phyloP scores from a whole-genome alignment of 1,140 invertebrate species.

The Drosophila pseudoananassae region DNA sequence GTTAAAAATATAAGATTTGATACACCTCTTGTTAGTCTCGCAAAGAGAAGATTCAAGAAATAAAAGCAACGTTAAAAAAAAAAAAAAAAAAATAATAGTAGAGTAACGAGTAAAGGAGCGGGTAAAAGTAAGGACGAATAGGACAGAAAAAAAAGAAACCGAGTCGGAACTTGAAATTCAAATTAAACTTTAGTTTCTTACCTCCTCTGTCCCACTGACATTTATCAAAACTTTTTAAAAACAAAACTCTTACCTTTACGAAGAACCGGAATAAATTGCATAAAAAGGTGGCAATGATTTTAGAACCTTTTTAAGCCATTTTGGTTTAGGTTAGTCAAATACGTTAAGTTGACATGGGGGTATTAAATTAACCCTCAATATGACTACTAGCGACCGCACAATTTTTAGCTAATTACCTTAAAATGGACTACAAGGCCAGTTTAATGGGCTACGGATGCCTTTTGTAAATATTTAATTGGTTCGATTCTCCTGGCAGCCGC shows the following conservation, averaged over 20 bases:
- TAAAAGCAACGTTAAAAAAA: too few species aligned
- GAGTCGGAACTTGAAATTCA: slow-evolving; percentile 70
- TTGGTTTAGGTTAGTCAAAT: too few species aligned
- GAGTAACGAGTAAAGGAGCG: slow-evolving; percentile 28
- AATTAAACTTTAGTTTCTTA: slow-evolving; percentile 76
- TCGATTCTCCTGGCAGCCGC: slow-evolving; percentile 60
- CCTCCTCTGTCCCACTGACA: slow-evolving; percentile 27
- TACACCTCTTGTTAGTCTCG: too few species aligned
- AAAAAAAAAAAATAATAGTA: too few species aligned
- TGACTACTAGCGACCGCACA: slow-evolving; percentile 6
- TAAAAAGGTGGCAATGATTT: too few species aligned
- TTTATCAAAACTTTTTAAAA: slow-evolving; percentile 60
- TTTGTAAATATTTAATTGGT: slow-evolving; percentile 79
- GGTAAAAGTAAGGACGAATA: background rate
- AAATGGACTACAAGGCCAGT: slow-evolving; percentile 26
- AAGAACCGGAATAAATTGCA: background rate
- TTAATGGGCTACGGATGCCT: slow-evolving; percentile 29
- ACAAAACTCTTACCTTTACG: slow-evolving; percentile 17
- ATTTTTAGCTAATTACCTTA: slow-evolving; percentile 51
- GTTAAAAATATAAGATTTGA: too few species aligned
- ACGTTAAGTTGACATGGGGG: background rate
- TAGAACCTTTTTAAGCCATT: too few species aligned
- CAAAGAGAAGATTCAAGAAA: too few species aligned
- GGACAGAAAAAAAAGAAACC: slow-evolving; percentile 14
- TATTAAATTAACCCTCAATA: slow-evolving; percentile 26